Evolutionary conservation across 2,113 vertebrate species (phyloP).

Genomic region (Cariama cristata): DNA sequence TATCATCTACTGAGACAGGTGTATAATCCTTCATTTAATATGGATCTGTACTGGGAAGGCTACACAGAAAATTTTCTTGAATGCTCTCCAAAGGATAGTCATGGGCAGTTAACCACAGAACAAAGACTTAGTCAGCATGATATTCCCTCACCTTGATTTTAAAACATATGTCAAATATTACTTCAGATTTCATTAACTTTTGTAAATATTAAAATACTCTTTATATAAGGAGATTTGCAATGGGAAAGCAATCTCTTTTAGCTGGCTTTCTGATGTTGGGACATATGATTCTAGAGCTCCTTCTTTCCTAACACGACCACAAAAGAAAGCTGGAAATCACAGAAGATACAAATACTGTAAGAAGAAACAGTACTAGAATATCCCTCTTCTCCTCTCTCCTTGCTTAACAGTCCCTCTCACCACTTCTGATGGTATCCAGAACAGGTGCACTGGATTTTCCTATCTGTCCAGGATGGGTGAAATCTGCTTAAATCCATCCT

Average conservation of each 20-base stretch:
- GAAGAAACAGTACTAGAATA: not conserved
- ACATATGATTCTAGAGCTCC: not conserved
- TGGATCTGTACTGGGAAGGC: not conserved
- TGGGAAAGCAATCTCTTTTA: not conserved
- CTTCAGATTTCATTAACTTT: not conserved
- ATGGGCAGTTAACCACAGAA: not conserved
- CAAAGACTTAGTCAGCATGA: not conserved
- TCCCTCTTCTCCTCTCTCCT: not conserved
- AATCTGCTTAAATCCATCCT: not conserved
- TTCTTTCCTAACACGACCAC: not conserved
- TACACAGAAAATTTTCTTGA: not conserved
- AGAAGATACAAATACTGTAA: not conserved
- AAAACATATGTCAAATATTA: not conserved
- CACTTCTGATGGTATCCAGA: not conserved
- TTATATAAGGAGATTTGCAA: not conserved
- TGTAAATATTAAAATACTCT: not conserved
- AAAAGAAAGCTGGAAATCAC: not conserved
- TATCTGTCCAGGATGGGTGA: not conserved
- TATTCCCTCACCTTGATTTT: not conserved
- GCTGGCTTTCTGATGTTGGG: not conserved
- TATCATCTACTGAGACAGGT: not conserved
- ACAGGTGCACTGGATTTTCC: not conserved
- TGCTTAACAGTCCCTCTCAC: not conserved
- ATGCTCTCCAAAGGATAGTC: not conserved
- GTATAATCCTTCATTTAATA: not conserved